Evolutionary conservation across 2,888 invertebrate genomes (phyloP), one percentile per base, ranked within the genome.

Genomic region (Itoplectis maculator): DNA sequence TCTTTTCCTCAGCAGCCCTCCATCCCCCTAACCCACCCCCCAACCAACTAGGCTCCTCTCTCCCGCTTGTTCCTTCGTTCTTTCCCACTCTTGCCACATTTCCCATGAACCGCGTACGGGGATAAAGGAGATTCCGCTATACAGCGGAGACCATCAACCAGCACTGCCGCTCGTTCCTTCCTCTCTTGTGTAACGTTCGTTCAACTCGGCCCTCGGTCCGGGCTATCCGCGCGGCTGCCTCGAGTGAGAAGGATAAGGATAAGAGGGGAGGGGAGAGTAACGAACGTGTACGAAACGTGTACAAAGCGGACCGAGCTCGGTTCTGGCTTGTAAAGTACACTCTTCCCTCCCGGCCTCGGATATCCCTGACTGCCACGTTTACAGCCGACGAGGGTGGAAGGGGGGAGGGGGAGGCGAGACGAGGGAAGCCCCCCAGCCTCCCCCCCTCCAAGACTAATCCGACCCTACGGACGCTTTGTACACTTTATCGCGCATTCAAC

Each of bases 251-350:
- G 51, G 35, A n/a, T n/a, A 73, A 66, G 69, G 68, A 78, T 81
- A 82, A 82, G 75, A 75, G 61, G 29, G 79, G 61, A 54, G 29
- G 79, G 61, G 61, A 79, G 35, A 76, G 61, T 76, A 79, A 82
- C 79, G 75, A 79, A 79, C 72, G 79, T 56, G 76, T 66, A 79
- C 47, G 76, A 79, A 82, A 79, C 70, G 76, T 68, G 79, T 79
- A 68, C 79, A 76, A 76, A 76, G 76, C 66, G 54, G 45, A 47
- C 45, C 66, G 20, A 20, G 59, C 54, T 20, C 20, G 40, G n/a
- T 68, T 61, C 68, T 37, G 70, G 78, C 40, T 69, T 37, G 42
- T 35, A 15, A 72, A 66, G 72, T 42, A 68, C 54, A 37, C 23
- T 51, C 18, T 65, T 20, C 51, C 23, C 13, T 74, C 61, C 56